Evolutionary conservation across 1,140 invertebrate species (phyloP), one percentile per base, ranked within the genome.

Genomic region (Apolygus lucorum): DNA sequence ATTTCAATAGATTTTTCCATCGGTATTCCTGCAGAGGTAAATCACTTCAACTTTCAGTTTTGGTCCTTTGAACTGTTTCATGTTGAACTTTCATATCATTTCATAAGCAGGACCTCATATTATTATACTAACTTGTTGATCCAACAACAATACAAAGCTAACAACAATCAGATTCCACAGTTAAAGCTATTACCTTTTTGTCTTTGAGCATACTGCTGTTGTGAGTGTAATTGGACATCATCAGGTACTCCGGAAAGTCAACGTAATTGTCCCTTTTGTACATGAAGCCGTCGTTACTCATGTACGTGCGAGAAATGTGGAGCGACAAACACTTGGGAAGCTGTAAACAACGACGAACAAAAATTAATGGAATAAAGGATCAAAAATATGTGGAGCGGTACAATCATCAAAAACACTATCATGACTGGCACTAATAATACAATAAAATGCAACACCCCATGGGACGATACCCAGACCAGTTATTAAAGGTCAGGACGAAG

Each of bases 201-300:
- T 73, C 65, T 11, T 71, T 69, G n/a, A 73, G 52, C 63, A 73
- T 67, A 29, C 64, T 49, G 22, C 65, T 59, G 63, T 72, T 74
- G 25, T 76, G 88, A 84, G 77, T 89, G 72, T 83, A 95, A 25
- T 90, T 86, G 75, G 87, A 90, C 83, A 93, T 88, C 75, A 83
- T 84, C 1, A 96, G 81, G 71, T 86, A 82, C 81, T 95, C 91
- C 2, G 92, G 89, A 80, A 96, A 96, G 75, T 86, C 84, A 0
- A 97, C 88, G 76, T 87, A 87, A 78, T 96, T 94, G 73, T 87
- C 84, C 54, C 93, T 83, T 81, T 97, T 97, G 70, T 87, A 86
- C 28, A 88, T 84, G 52, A 83, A 76, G 8, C 88, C 91, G 70
- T 87, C 86, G 62, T 85, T 79, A 72, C 87, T 82, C 92, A 93